phyloP scores from a whole-genome alignment of 2,797 vertebrate genomes.

The Catostomus latipinnis region DNA sequence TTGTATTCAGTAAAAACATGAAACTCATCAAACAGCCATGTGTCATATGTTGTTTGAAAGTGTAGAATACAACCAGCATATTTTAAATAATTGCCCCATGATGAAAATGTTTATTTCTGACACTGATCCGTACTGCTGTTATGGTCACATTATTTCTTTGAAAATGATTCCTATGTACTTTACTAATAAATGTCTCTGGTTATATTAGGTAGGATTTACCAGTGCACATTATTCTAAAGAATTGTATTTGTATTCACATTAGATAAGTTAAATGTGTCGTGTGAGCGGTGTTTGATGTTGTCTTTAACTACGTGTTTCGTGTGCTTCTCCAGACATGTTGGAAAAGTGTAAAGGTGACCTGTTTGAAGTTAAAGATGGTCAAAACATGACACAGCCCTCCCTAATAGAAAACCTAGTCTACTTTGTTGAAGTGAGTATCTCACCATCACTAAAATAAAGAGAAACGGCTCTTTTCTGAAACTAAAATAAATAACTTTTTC shows the following conservation, averaged over 20 bases:
- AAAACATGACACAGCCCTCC: slow-evolving; percentile 84
- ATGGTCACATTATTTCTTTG: no score
- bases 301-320: background rate
- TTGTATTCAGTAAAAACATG: no score
- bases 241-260: background rate
- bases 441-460: background rate
- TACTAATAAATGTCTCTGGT: no score
- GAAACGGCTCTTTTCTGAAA: background rate
- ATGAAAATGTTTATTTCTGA: background rate
- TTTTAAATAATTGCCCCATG: background rate
- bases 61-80: no score
- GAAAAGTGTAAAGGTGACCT: slow-evolving; percentile 92
- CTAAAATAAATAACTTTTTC: background rate
- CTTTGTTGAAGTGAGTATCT: slow-evolving; percentile 89
- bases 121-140: no score
- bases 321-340: slow-evolving; percentile 82
- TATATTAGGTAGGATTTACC: no score
- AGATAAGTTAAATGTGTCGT: background rate
- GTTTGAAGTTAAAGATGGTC: slow-evolving; percentile 85
- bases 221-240: no score
- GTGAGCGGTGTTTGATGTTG: background rate
- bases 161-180: no score
- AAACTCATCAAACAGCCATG: no score
- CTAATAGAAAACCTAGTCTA: slow-evolving; percentile 93
- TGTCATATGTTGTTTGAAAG: no score